Evolutionary conservation across 2,797 vertebrate species (phyloP), one percentile per base, ranked within the genome.

Genomic region (Argya squamiceps): DNA sequence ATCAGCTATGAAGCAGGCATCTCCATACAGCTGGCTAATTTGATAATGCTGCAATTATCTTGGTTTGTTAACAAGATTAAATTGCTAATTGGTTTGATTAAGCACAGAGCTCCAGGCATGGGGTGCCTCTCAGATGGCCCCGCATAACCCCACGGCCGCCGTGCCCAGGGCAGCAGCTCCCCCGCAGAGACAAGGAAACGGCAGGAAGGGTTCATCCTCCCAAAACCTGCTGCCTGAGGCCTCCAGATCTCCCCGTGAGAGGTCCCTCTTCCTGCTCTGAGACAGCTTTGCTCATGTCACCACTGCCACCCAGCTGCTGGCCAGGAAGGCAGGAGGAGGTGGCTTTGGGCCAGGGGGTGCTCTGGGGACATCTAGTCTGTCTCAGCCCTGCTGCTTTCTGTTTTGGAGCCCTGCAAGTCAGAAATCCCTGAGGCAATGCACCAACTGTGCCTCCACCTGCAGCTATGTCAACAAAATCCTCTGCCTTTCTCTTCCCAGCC

Each of bases 1-100:
- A 97, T 81, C 96, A 93, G 95, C 94, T 93, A 91, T 96, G 93
- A 93, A 93, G 77, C 83, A 92, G 85, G 91, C 91, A 94, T 96
- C 95, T 95, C 70, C 94, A 94, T 94, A 62, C 77, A 84, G 94
- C 94, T 84, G 92, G 77, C 93, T 97, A 95, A 97, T 97, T 96
- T 92, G 93, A 96, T 97, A 97, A 96, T 81, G 87, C 92, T 30
- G 37, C 87, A 93, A 97, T 97, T 97, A 97, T 93, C 78, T 77
- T 93, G 89, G 84, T 96, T 96, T 97, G 91, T 95, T 97, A 97
- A 97, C 87, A 94, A 95, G 96, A 96, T 97, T 93, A 96, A 93
- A 92, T 91, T 87, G 85, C 89, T 96, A 97, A 97, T 96, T 97
- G 93, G 89, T 92, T 89, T 96, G 95, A 97, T 96, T 94, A 94